Evolutionary conservation across 2,888 invertebrate genomes (phyloP), one percentile per base, ranked within the genome.

Genomic region (Leucophenga montana): DNA sequence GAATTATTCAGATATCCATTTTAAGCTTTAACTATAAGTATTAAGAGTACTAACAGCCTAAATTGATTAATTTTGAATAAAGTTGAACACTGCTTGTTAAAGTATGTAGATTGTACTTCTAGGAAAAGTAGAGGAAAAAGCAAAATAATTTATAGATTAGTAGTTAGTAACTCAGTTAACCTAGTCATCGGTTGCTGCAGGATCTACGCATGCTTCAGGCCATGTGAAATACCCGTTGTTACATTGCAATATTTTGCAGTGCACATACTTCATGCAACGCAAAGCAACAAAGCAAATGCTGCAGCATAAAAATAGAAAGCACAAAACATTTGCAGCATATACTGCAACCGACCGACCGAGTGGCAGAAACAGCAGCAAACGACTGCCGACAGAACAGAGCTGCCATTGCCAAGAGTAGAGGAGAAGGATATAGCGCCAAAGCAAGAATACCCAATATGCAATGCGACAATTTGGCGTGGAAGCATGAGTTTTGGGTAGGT

Each of bases 251-350:
- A 6, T 57, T 48, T 14, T 46, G 5, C 46, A 50, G 62, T 64
- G 62, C 46, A 64, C n/a, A 46, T 64, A 5, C 22, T 48, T 64
- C 48, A 64, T 64, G 62, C 62, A 64, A 64, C 22, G 46, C 62
- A 46, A 64, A 64, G 62, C 70, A 70, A 73, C 68, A 73, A 74
- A 73, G 71, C 71, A 71, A 71, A 70, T 68, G 71, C 73, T 66
- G 71, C 75, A 73, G 64, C 67, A 69, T 71, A 69, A 73, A 75
- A 75, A 75, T 75, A 75, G 75, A 75, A 75, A 75, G 72, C 56
- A 75, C 71, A 71, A 31, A 20, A 20, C 18, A 56, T 66, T 62
- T 54, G 62, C 56, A 48, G 62, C 56, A 48, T 66, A 65, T 59
- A 65, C 50, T 59, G 65, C 50, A 33, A 68, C 14, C 53, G 53